Base-by-base conservation (phyloP, 2,888 invertebrate species). In the Cosmopolites sordidus region DNA sequence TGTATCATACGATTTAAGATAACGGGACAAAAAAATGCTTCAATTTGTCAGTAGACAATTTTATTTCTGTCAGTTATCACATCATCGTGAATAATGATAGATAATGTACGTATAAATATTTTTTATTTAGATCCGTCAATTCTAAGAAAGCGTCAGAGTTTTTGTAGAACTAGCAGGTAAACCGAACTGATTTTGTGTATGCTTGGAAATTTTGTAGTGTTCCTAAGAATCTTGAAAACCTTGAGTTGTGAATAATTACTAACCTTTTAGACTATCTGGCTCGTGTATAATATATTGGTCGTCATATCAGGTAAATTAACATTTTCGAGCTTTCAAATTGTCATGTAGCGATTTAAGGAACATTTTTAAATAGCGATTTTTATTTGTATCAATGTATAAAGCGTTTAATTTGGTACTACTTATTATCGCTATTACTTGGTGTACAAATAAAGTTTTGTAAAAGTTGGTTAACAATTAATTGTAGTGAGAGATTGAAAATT, bases 141-240 rank as follows among this genome's bases (percentile, higher is more conserved):
- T 27, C 27, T 27, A 9, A 27, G 27, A 27, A 27, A 27, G 9
- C 9, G 5, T 5, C 2, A 11, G n/a, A 2, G 12, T 3, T 33
- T 33, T 33, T 33, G 4, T 33, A 33, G 5, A 33, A 33, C 11
- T 33, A 33, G 3, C 33, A 33, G n/a, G 12, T 33, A 33, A 12
- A 6, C 11, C 3, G 33, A n/a, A 33, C 4, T 22, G 4, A 22
- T n/a, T n/a, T 5, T 27, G 27, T 9, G 9, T 27, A 27, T 27
- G 9, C 27, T 27, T 27, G 9, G 27, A 27, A 27, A 27, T 27
- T 9, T 27, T 5, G 27, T 27, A 5, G 14, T 4, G 16, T 12
- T 50, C 46, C 48, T 33, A 50, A 50, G 53, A 57, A 50, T 54
- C 56, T 50, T 39, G 56, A 48, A 53, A 47, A 44, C 53, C 53